Conservation (phyloP, 2,888 invertebrate genomes). For the Phalera bucephala region DNA sequence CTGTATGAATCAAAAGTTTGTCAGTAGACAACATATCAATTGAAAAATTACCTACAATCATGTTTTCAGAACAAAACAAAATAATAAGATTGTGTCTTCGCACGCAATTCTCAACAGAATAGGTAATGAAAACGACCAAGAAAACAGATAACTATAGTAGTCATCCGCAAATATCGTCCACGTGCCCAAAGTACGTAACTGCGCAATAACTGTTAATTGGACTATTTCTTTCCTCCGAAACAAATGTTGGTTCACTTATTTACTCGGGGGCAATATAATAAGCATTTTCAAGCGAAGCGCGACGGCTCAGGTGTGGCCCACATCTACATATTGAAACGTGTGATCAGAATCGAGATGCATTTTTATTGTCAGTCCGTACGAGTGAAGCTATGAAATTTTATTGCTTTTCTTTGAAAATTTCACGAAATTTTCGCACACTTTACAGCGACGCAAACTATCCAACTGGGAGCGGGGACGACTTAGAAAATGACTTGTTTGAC, state of each 20-base stretch:
- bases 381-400: constrained; percentile 70
- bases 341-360: constrained; percentile 80
- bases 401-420: constrained; percentile 56
- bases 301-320: constrained; percentile 71
- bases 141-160: constrained; percentile 8
- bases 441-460: constrained; percentile 41
- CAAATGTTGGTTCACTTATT: constrained; percentile 48
- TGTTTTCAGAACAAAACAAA: too few relatives aligned
- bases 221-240: constrained; percentile 27
- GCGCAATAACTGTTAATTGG: constrained; percentile 34
- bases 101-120: too few relatives aligned
- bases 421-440: constrained; percentile 39
- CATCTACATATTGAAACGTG: constrained; percentile 76
- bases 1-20: too few relatives aligned
- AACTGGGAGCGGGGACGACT: constrained; percentile 22
- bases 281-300: constrained; percentile 63
- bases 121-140: too few relatives aligned
- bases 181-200: constrained; percentile 16
- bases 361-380: constrained; percentile 74
- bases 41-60: too few relatives aligned
- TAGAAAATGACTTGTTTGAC: constrained; percentile 37
- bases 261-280: constrained; percentile 69
- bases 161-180: constrained; percentile 11
- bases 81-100: too few relatives aligned
- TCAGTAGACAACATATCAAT: too few relatives aligned